These are phyloP conservation scores for Pachyuromys duprasi DNA, from an alignment of 2,797 vertebrate species.

Conservation along the genomic window DNA sequence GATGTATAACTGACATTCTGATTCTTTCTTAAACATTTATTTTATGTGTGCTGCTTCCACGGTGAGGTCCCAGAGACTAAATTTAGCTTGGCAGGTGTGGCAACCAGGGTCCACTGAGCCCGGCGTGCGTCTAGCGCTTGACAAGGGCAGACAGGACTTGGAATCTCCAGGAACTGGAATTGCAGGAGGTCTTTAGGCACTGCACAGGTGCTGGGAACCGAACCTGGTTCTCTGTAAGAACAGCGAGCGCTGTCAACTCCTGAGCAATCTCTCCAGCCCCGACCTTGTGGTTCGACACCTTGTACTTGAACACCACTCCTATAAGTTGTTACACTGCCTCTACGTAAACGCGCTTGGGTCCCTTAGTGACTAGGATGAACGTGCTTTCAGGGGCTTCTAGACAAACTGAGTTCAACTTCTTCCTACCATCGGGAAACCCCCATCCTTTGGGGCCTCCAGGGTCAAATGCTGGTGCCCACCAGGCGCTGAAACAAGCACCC, in stretches of 20 bases:
- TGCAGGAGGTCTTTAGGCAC: not conserved
- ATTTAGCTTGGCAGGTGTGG: not conserved
- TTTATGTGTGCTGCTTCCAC: not conserved
- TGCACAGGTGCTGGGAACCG: not conserved
- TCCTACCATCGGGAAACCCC: not conserved
- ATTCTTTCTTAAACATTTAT: not conserved
- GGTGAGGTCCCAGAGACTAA: not conserved
- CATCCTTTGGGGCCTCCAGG: not conserved
- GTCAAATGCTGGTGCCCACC: not conserved
- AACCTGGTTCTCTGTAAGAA: not conserved
- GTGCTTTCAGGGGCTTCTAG: not conserved
- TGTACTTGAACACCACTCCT: not conserved
- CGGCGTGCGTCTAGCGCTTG: not conserved
- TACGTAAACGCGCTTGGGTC: not conserved
- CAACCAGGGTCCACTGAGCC: not conserved
- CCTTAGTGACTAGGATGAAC: not conserved
- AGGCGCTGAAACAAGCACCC: not conserved
- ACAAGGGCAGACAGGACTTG: not conserved
- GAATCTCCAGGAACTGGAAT: not conserved
- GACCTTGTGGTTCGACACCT: not conserved
- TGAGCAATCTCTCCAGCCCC: not conserved
- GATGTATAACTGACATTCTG: not conserved
- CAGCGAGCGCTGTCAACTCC: not conserved
- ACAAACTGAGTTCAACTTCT: not conserved
- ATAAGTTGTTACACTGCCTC: not conserved